Evolutionary conservation across 2,113 vertebrate genomes (phyloP), one percentile per base, ranked within the genome.

Genomic region (human): DNA sequence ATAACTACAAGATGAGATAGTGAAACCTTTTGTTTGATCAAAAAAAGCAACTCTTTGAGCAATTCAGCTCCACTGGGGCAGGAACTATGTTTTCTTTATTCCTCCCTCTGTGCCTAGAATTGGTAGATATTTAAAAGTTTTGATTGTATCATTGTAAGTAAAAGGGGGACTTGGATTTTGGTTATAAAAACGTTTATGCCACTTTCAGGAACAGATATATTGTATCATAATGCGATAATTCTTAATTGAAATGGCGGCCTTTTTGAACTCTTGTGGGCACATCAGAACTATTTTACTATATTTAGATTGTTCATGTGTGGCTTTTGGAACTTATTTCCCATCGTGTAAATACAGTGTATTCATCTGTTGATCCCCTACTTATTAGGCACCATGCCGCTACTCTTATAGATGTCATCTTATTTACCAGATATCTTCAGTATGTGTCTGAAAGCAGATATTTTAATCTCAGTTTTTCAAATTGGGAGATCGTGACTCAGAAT

Each of bases 301-400:
- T 17, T 86, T 94, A 64, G 64, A n/a, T 93, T 95, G 89, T 84
- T 93, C 55, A 48, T 76, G 9, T 93, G 8, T 95, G 90, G 50
- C 61, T 75, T 94, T 78, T 50, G 27, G 9, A 66, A 59, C 79
- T 93, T 50, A 43, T 96, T 97, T 96, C 43, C 12, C 43, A 32
- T 12, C 22, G 6, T 75, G 13, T 52, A 72, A 96, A 57, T 75
- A 83, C 2, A 57, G 32, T 89, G 30, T 55, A 35, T 92, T 52
- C 22, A 11, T 94, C 23, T 66, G 18, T 73, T 43, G 70, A 96
- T 73, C 17, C 30, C 45, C 95, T 75, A 83, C 9, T 75, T 82
- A 52, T 80, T 25, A 84, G 18, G 57, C 11, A 94, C 73, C 20
- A 66, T 73, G 9, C 5, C 92, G 32, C 20, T 85, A 59, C 40